These are phyloP conservation scores for Acromyrmex heyeri DNA, from an alignment of 1,140 invertebrate genomes.

Conservation along the genomic window DNA sequence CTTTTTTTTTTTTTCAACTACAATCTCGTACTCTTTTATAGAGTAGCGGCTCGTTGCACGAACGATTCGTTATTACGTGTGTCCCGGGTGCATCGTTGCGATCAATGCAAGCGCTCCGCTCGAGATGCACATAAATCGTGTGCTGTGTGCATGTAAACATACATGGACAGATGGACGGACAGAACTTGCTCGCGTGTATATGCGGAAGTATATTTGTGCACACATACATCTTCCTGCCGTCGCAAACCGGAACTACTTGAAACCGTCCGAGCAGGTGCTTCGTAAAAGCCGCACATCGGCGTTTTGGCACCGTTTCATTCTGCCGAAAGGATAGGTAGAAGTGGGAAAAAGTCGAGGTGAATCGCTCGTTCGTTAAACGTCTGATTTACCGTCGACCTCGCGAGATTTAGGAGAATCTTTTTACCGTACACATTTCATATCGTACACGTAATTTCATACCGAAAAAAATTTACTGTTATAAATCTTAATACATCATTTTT, in stretches of 20 bases:
- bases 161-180: constrained; percentile 32
- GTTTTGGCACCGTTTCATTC: constrained; percentile 48
- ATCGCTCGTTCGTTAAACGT: constrained; percentile 20
- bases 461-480: no score
- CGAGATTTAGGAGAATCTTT: constrained; percentile 31
- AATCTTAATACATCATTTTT: no score
- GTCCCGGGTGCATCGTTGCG: constrained; percentile 55
- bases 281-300: constrained; percentile 35
- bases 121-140: constrained; percentile 58
- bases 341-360: constrained; percentile 9
- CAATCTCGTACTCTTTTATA: constrained; percentile 33
- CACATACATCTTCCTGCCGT: constrained; percentile 30
- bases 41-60: constrained; percentile 22
- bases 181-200: constrained; percentile 21
- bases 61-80: constrained; percentile 56
- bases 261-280: constrained; percentile 55
- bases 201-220: constrained; percentile 45
- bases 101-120: constrained; percentile 54
- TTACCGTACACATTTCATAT: background rate
- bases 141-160: constrained; percentile 51
- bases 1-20: constrained; percentile 28
- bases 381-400: constrained; percentile 17
- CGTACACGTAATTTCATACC: background rate
- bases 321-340: constrained; percentile 17
- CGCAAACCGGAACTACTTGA: constrained; percentile 57